Percentiles rank a stretch among this genome's conserved stretches.
These are phyloP conservation scores for Anguilla rostrata DNA, from an alignment of 2,113 vertebrate species.

Conservation along the genomic window DNA sequence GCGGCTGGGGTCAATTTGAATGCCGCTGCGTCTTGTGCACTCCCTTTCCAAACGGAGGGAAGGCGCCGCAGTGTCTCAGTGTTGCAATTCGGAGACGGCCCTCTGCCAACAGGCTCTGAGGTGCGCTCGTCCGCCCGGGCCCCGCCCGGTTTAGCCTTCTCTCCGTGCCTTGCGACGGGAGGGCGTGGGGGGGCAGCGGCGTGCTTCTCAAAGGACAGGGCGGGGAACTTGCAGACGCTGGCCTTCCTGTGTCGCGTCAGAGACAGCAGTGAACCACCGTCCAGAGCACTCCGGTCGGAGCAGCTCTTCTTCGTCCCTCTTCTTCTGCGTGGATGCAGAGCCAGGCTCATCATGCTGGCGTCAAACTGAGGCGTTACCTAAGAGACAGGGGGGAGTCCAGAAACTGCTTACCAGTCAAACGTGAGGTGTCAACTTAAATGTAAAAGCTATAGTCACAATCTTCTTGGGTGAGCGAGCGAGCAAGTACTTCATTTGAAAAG, in stretches of 20 bases:
- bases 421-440: too few relatives aligned
- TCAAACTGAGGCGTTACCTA: conserved; percentile 86
- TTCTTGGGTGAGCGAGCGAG: too few relatives aligned
- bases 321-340: conserved; percentile 40
- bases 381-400: conserved; percentile 14
- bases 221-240: conserved; percentile 66
- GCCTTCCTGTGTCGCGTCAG: conserved; percentile 51
- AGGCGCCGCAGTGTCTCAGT: conserved; percentile 27
- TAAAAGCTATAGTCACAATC: too few relatives aligned
- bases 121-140: conserved; percentile 2
- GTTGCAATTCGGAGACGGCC: not conserved
- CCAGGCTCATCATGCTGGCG: conserved; percentile 24
- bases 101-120: conserved; percentile 14
- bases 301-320: conserved; percentile 33
- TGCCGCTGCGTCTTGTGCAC: not conserved
- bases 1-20: not conserved
- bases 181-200: conserved; percentile 33
- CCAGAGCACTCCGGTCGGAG: conserved; percentile 41
- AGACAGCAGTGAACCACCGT: conserved; percentile 45
- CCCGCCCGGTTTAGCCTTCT: conserved; percentile 7
- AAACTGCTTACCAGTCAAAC: not conserved
- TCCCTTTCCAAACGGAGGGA: conserved; percentile 18
- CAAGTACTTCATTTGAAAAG: too few relatives aligned
- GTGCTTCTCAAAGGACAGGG: conserved; percentile 68
- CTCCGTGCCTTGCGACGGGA: conserved; percentile 15